Percentiles rank a stretch among this genome's conserved stretches.
Evolutionary conservation across 2,797 vertebrate species (phyloP).

Genomic region (Bryconaethiops microstoma): DNA sequence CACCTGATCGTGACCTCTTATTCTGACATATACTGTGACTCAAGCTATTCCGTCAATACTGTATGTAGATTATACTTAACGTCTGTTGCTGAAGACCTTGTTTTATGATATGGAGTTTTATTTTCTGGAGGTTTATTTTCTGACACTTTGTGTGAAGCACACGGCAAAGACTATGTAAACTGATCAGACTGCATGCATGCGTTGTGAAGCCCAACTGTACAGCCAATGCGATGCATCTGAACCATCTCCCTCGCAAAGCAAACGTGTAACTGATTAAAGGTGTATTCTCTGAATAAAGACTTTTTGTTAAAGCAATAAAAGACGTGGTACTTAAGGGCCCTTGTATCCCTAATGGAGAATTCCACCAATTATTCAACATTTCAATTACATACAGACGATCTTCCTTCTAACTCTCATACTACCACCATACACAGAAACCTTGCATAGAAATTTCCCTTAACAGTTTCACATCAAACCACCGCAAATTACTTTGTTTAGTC

Average conservation of each 20-base stretch:
- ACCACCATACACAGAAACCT: no score
- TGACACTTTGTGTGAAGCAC: slow-evolving; percentile 48
- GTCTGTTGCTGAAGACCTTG: slow-evolving; percentile 21
- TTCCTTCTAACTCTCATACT: no score
- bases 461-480: no score
- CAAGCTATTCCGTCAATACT: slow-evolving; percentile 45
- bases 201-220: slow-evolving; percentile 47
- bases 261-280: slow-evolving; percentile 44
- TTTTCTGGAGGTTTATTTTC: slow-evolving; percentile 46
- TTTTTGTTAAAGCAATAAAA: slow-evolving; percentile 44
- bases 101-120: slow-evolving; percentile 33
- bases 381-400: no score
- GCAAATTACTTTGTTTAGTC: no score
- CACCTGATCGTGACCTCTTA: slow-evolving; percentile 52
- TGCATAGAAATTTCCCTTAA: no score
- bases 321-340: neutral
- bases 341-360: neutral
- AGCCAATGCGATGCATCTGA: slow-evolving; percentile 51
- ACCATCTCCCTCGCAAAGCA: slow-evolving; percentile 41
- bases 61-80: slow-evolving; percentile 43
- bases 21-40: slow-evolving; percentile 63
- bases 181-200: slow-evolving; percentile 51
- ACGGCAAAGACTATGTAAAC: slow-evolving; percentile 32
- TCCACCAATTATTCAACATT: no score
- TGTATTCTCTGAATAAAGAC: slow-evolving; percentile 50